Evolutionary conservation across 1,140 invertebrate genomes (phyloP), one percentile per base, ranked within the genome.

Genomic region (Stegodyphus dumicola): DNA sequence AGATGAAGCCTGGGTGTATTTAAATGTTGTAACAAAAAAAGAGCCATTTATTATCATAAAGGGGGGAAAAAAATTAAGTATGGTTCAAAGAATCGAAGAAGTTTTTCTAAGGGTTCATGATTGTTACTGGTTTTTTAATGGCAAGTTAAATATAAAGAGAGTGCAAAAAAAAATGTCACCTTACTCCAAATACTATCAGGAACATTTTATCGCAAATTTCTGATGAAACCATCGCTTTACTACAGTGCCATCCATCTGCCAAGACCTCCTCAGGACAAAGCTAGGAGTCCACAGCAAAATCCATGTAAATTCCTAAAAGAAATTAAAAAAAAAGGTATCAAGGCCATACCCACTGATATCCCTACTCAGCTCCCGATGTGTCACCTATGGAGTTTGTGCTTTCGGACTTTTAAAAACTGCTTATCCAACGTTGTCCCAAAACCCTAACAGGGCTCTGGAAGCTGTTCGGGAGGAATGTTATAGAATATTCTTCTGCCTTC

Each of bases 31-130:
- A 66, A 17, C 65, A 66, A 66, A 66, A 66, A 66, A 66, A 66
- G 65, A 66, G 65, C 65, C 65, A 66, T 66, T 66, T 66, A 17
- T 66, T 66, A 66, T 66, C n/a, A 66, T 66, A 66, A 66, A 66
- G 6, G 65, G 65, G 65, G 65, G n/a, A n/a, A 66, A 66, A 7
- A 66, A 66, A 11, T 66, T 66, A 66, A 11, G 65, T 66, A 66
- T 66, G 65, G 10, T 66, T 66, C 65, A 66, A 66, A 66, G 10
- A 66, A 66, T 66, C 65, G 65, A 66, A 66, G n/a, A 66, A 66
- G 17, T 66, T 66, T 66, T 66, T 17, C n/a, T 10, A 17, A n/a
- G 65, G 65, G n/a, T 66, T 66, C 65, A 7, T 11, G n/a, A 66
- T 66, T 66, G 65, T 66, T 66, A 17, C 65, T 66, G 65, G 10